These are phyloP conservation scores for Cacoxenus indagator DNA, from an alignment of 2,888 invertebrate species.

Conservation along the genomic window DNA sequence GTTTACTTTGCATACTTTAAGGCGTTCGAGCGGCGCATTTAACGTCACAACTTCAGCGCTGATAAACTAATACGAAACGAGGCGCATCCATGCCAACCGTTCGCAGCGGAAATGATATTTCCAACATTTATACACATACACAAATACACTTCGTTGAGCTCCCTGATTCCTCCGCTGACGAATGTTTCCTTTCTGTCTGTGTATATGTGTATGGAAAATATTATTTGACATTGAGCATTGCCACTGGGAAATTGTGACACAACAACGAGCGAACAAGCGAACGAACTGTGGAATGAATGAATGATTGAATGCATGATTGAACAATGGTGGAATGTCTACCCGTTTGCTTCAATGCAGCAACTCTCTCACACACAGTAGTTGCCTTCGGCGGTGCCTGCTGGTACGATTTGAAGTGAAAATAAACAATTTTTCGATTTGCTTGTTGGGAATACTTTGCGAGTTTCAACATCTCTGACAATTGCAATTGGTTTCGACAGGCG, in stretches of 20 bases:
- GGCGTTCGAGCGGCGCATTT: conserved; percentile 5
- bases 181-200: too few species aligned
- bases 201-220: conserved; percentile 7
- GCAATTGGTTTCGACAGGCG: conserved; percentile 25
- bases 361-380: neutral
- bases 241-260: conserved; percentile 19
- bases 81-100: neutral
- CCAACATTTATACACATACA: conserved; percentile 26
- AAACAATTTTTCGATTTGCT: conserved; percentile 41
- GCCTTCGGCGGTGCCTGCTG: neutral
- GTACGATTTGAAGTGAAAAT: conserved; percentile 35
- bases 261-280: neutral
- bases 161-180: neutral
- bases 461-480: conserved; percentile 24
- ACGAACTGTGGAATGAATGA: neutral
- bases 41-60: neutral
- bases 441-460: conserved; percentile 30
- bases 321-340: conserved; percentile 11
- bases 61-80: conserved; percentile 4
- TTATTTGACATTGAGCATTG: conserved; percentile 14
- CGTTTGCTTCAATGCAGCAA: neutral
- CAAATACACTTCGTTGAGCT: neutral
- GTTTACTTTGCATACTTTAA: conserved; percentile 12
- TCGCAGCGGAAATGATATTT: conserved; percentile 27
- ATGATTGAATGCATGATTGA: conserved; percentile 16